These are phyloP conservation scores for Cataglyphis albicans DNA, from an alignment of 2,888 invertebrate species.

Conservation along the genomic window DNA sequence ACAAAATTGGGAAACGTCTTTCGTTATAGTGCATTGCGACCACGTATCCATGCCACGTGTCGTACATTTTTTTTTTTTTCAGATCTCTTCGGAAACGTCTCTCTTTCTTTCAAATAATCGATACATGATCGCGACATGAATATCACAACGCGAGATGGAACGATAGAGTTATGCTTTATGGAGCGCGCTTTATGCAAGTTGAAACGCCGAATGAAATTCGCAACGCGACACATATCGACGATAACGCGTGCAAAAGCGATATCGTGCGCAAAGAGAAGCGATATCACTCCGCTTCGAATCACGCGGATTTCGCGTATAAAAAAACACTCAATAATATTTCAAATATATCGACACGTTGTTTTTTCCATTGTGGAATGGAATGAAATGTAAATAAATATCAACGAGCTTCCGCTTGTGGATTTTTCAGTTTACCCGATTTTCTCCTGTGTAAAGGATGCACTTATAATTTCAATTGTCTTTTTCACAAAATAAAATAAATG, in stretches of 20 bases:
- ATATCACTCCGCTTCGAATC: constrained; percentile 24
- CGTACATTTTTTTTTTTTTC: background rate
- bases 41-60: too few relatives aligned
- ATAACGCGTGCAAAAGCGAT: constrained; percentile 23
- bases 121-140: background rate
- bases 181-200: constrained; percentile 10
- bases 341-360: constrained; percentile 13
- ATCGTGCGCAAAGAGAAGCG: constrained; percentile 17
- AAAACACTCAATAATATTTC: background rate
- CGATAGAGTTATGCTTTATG: constrained; percentile 31
- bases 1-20: background rate
- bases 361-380: background rate
- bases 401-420: background rate
- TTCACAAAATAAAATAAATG: background rate
- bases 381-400: constrained; percentile 14
- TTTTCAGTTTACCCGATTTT: background rate
- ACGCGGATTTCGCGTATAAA: background rate
- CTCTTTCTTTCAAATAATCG: background rate
- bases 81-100: background rate
- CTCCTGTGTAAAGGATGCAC: background rate
- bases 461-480: background rate
- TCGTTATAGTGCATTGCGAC: background rate
- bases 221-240: constrained; percentile 40
- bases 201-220: constrained; percentile 32
- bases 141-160: constrained; percentile 14